These are phyloP conservation scores for Harpagoxenus sublaevis DNA, from an alignment of 2,888 invertebrate genomes.

Conservation along the genomic window DNA sequence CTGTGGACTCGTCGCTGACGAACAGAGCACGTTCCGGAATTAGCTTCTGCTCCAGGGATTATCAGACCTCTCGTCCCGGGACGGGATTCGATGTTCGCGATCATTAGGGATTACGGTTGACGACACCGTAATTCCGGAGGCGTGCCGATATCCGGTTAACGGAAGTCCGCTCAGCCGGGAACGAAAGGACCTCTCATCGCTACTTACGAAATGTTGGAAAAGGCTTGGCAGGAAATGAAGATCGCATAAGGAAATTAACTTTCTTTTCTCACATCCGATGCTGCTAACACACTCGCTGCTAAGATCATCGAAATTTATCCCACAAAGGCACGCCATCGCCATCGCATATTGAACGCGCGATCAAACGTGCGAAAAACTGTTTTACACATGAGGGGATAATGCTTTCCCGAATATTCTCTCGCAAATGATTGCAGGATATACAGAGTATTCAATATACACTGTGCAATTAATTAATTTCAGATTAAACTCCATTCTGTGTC, in stretches of 20 bases:
- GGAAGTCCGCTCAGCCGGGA: slow-evolving; percentile 17
- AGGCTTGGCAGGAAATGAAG: slow-evolving; percentile 17
- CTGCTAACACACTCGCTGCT: background rate
- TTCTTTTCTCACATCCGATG: background rate
- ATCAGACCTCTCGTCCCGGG: slow-evolving; percentile 2
- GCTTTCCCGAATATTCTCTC: background rate
- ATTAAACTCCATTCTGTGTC: background rate
- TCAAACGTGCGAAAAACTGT: background rate
- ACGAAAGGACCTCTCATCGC: background rate
- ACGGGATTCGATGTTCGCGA: slow-evolving; percentile 14
- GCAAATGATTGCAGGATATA: background rate
- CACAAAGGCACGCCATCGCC: background rate
- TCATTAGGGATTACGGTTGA: slow-evolving; percentile 63
- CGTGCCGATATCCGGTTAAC: slow-evolving; percentile 52
- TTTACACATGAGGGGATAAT: background rate
- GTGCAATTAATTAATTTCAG: slow-evolving; percentile 25
- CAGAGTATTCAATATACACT: background rate
- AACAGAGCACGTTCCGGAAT: slow-evolving; percentile 32
- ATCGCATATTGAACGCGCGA: background rate
- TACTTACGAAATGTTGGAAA: slow-evolving; percentile 21
- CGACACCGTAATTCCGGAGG: slow-evolving; percentile 49
- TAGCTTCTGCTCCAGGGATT: slow-evolving; percentile 48
- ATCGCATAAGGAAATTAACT: slow-evolving; percentile 19
- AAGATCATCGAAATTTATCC: background rate
- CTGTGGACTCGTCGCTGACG: background rate